Base-by-base conservation (phyloP, 2,888 invertebrate species). In the Stenodema calcarata region DNA sequence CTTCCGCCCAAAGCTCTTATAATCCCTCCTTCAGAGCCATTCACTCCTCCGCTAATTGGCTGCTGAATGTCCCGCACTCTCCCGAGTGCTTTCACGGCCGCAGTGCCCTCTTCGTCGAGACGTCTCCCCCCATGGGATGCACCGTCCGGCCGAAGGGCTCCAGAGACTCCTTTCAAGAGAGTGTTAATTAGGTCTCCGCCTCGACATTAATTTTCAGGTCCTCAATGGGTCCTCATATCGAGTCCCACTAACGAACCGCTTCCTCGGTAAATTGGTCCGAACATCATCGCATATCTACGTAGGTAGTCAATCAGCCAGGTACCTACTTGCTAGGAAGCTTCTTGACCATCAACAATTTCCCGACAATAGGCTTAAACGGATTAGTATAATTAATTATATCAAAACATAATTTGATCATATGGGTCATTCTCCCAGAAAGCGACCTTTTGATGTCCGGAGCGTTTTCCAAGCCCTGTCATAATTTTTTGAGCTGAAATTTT, bases 21-120 rank as follows among this genome's bases (percentile, higher is more conserved):
- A 78, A 69, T 62, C 82, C 79, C 78, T 80, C 69, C 82, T 82
- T 69, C 82, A 82, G 41, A 69, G 27, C 47, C 82, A 82, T 82
- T 47, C 82, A 82, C 69, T 69, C 62, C 82, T 35, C 18, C 42
- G 82, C 82, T 82, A 82, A 82, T 82, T 82, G 82, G 82, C 82
- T 82, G 41, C 69, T 82, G 69, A 41, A 82, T 62, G 62, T 62
- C 62, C 23, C 62, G 62, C 62, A 23, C 62, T 18, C n/a, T n/a
- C 18, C 62, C 62, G 62, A 62, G 62, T 62, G 62, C 62, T 62
- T 62, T 23, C 23, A 62, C 23, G 23, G 62, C 23, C 18, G 18
- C 23, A 18, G 9, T 35, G 35, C 9, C 62, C 27, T 62, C 62
- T 27, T 47, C 47, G 12, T 62, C 62, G 18, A 23, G 62, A 23